These are phyloP conservation scores for Hermatobates lingyangjiaoensis DNA, from an alignment of 1,140 invertebrate genomes.

Conservation along the genomic window DNA sequence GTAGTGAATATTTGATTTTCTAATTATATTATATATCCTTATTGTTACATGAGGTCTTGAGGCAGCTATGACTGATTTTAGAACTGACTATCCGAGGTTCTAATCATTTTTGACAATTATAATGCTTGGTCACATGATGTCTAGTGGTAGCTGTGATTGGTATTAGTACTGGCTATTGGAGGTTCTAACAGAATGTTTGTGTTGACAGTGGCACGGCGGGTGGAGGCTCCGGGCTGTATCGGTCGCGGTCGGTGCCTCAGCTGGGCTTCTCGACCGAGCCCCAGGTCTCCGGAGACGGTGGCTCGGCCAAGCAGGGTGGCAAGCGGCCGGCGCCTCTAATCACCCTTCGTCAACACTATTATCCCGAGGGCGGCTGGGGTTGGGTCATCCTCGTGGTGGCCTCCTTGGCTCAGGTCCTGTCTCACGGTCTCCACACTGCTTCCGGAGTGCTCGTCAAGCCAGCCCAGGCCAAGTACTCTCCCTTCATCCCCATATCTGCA, in stretches of 20 bases:
- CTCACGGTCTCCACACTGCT: constrained; percentile 29
- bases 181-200: too few species aligned
- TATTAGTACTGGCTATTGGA: too few species aligned
- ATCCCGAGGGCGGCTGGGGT: constrained; percentile 46
- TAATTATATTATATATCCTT: too few species aligned
- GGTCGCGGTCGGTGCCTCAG: constrained; percentile 28
- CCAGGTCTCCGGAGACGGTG: constrained; percentile 20
- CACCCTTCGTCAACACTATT: constrained; percentile 36
- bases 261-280: constrained; percentile 24
- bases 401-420: constrained; percentile 30
- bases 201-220: constrained; percentile 21
- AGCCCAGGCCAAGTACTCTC: constrained; percentile 10
- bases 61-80: too few species aligned
- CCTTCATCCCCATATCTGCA: constrained; percentile 11
- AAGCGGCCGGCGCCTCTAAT: constrained; percentile 14
- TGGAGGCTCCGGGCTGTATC: constrained; percentile 18
- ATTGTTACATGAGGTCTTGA: too few species aligned
- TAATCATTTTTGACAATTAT: too few species aligned
- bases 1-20: too few species aligned
- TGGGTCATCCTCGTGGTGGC: constrained; percentile 35
- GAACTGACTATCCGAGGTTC: too few species aligned
- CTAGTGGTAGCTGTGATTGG: too few species aligned
- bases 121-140: too few species aligned
- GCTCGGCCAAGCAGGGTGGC: constrained; percentile 20
- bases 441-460: constrained; percentile 23